Evolutionary conservation across 2,113 vertebrate species (phyloP), one percentile per base, ranked within the genome.

Genomic region (Apodemus sylvaticus): DNA sequence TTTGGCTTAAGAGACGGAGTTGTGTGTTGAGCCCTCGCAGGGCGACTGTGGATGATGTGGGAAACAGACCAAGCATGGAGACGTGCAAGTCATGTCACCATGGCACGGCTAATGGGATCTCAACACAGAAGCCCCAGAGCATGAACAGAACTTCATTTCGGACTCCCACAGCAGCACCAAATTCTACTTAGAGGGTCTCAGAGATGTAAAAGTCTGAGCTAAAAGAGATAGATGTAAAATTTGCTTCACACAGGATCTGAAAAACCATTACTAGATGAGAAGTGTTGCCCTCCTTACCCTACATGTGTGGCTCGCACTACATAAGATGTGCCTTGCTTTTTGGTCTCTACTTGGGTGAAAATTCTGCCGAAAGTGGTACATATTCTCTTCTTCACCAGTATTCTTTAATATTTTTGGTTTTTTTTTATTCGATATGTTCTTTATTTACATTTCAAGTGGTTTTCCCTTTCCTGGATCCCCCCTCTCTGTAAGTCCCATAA

Each of bases 11-110:
- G 66, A 36, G 14, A 17, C 34, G 17, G 66, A 70, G 66, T 36
- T 36, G 7, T 36, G 34, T 3, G 12, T 70, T 70, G 34, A 70
- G 31, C 34, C 34, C 2, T 36, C 14, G 14, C 13, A 36, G 68
- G 68, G 17, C 48, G 68, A 29, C 53, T 70, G 19, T 8, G 55
- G 62, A 81, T 12, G 45, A 39, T 68, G 71, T 78, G 20, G 51
- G 64, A 87, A 87, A 94, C 70, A 64, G 76, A 94, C 93, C 93
- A 68, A 55, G 14, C 93, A 2, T n/a, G 81, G 16, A 14, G 12
- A 36, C 34, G 14, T 53, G 91, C 16, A 87, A 90, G 74, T 16
- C 55, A 71, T 55, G 68, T 12, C 36, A 6, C 1, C 19, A 3
- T 45, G 42, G 4, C 73, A 26, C 62, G 62, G 55, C 70, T 48